Conservation (phyloP, 2,797 vertebrate species). For the Trachops cirrhosus region DNA sequence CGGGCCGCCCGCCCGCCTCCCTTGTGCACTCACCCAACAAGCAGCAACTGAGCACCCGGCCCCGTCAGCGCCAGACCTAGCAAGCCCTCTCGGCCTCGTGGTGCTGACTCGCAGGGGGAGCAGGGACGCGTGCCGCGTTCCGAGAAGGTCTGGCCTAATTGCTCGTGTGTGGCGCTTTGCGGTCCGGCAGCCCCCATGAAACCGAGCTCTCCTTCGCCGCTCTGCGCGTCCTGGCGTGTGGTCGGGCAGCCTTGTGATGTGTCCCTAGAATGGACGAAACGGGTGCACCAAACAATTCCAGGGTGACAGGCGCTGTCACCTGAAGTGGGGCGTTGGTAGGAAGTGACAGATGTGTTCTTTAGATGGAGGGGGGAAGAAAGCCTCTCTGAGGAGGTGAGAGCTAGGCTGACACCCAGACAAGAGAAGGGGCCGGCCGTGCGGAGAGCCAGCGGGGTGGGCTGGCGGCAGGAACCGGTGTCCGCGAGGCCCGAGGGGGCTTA, state of each 20-base stretch:
- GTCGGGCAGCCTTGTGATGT: neutral
- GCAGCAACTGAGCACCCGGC: neutral
- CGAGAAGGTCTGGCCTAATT: rapidly evolving
- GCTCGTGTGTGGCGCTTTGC: rapidly evolving
- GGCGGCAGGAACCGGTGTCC: rapidly evolving
- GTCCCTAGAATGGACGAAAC: neutral
- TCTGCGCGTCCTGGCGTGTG: neutral
- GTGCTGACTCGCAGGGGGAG: neutral
- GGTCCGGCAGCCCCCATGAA: neutral
- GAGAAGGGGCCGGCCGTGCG: rapidly evolving
- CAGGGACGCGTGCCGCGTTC: rapidly evolving
- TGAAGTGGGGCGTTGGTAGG: neutral
- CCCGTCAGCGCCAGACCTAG: rapidly evolving
- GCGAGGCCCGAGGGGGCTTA: neutral
- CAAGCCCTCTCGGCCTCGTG: neutral
- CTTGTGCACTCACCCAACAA: neutral
- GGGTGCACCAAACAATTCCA: neutral
- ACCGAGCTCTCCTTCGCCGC: neutral
- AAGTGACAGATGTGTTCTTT: neutral
- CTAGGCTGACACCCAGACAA: neutral
- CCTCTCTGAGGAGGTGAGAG: neutral
- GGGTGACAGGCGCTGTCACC: neutral
- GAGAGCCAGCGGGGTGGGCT: rapidly evolving
- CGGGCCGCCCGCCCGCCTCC: neutral
- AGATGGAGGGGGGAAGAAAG: neutral